Percentiles rank a stretch among this genome's conserved stretches.
Evolutionary conservation across 1,140 invertebrate species (phyloP).

Genomic region (Hycleus phaleratus): DNA sequence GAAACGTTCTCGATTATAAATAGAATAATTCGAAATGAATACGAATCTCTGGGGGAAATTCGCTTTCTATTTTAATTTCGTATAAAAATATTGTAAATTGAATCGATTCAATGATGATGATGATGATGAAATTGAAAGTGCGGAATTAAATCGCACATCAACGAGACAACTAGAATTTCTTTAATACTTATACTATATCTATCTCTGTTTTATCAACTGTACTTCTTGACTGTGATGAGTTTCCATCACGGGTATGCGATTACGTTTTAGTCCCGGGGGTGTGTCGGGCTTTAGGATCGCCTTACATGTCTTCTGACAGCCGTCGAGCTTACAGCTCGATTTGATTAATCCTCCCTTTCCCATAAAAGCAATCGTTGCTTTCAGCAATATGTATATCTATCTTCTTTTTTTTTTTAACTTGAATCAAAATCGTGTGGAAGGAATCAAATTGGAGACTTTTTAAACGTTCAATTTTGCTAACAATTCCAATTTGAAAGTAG

Average conservation of each 20-base stretch:
- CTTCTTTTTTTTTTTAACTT: too few relatives aligned
- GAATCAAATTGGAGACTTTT: too few relatives aligned
- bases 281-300: conserved; percentile 18
- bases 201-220: too few relatives aligned
- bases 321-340: conserved; percentile 27
- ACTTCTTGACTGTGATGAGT: conserved; percentile 23
- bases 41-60: too few relatives aligned
- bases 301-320: conserved; percentile 32
- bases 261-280: conserved; percentile 26
- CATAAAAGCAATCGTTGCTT: conserved; percentile 29
- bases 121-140: conserved; percentile 12
- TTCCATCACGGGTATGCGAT: conserved; percentile 34
- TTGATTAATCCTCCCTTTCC: conserved; percentile 32
- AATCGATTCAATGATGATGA: too few relatives aligned
- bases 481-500: not conserved
- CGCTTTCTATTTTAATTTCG: too few relatives aligned
- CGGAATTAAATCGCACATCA: conserved; percentile 18
- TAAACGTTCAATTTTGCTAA: too few relatives aligned
- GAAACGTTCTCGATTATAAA: too few relatives aligned
- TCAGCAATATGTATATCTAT: not conserved
- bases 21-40: too few relatives aligned
- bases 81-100: too few relatives aligned
- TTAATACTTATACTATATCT: not conserved
- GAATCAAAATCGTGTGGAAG: too few relatives aligned
- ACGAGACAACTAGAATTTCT: too few relatives aligned